A percentile compares a stretch with the other conserved stretches of the same genome.
These are phyloP conservation scores for Petromus typicus DNA, from an alignment of 2,113 vertebrate species.

Conservation along the genomic window DNA sequence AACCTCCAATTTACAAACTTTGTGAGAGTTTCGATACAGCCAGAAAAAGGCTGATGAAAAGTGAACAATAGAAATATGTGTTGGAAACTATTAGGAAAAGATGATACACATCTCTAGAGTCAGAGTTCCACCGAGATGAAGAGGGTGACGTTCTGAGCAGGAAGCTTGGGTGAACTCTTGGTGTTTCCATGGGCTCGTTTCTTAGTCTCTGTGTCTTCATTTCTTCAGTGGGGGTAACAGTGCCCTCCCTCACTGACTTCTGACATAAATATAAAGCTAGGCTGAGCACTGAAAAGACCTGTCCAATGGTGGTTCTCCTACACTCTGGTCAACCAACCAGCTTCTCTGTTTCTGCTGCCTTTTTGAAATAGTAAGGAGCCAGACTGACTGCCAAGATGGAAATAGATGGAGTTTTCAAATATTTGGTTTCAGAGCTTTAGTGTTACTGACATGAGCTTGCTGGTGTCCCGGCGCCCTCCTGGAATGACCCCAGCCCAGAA, in stretches of 20 bases:
- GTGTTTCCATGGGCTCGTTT: not conserved
- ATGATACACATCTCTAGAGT: not conserved
- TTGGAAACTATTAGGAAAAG: not conserved
- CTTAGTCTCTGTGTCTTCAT: not conserved
- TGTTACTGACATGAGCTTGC: not conserved
- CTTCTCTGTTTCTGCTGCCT: constrained; percentile 54
- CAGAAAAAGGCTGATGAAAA: not conserved
- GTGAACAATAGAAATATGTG: not conserved
- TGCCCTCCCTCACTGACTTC: not conserved
- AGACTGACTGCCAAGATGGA: constrained; percentile 41
- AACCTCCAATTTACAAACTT: not conserved
- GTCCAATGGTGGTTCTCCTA: not conserved
- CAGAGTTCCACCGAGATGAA: not conserved
- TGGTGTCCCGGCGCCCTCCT: not conserved
- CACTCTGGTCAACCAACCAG: not conserved
- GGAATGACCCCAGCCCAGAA: not conserved
- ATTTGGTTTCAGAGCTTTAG: constrained; percentile 40
- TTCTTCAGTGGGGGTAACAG: not conserved
- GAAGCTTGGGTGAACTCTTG: not conserved
- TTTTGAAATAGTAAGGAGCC: constrained; percentile 56
- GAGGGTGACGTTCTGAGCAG: not conserved
- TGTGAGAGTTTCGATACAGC: not conserved
- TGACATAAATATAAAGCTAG: not conserved
- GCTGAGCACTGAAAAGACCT: not conserved
- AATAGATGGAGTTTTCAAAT: constrained; percentile 65